Base-by-base conservation (phyloP, 2,888 invertebrate species). In the Metellina segmentata region DNA sequence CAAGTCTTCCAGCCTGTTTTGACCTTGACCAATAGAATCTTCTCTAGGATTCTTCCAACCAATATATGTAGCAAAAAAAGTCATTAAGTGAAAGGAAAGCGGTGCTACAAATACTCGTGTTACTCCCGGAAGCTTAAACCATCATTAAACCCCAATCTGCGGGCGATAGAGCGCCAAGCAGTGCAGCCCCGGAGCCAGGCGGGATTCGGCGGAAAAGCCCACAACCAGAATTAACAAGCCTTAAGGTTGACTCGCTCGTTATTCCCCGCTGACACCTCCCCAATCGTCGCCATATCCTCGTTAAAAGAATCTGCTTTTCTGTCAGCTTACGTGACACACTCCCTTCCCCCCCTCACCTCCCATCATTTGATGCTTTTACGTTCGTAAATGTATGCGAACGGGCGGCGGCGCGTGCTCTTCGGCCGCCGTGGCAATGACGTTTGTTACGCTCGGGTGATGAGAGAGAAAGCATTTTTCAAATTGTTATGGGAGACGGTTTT, bases 241-340 rank as follows among this genome's bases (percentile, higher is more conserved):
- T 53, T 70, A 72, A 52, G 90, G 81, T 75, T 85, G 69, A 72
- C 75, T 48, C 77, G 70, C 81, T 87, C 82, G 87, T 87, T 91
- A 87, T 82, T 49, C 48, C 69, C 49, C 53, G 72, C 69, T 81
- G 87, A 87, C 87, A 91, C 91, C 87, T 87, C 87, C 51, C 87
- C 91, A 87, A 91, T 87, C 87, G 81, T 72, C 74, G 77, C 71
- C 49, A 69, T 78, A 89, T 61, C 71, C 91, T 91, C 91, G 91
- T 91, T 91, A 91, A 86, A 91, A 91, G 91, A 87, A 91, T 86
- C 85, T 81, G 75, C 61, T 53, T 75, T 61, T 81, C 83, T 83
- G 90, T 90, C 90, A 90, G 61, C 81, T 85, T 81, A 85, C 71
- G 85, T 91, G 91, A 91, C 91, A 91, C n/a, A n/a, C n/a, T n/a